Base-by-base conservation (phyloP, 2,797 vertebrate genomes). In the Macropodus opercularis region DNA sequence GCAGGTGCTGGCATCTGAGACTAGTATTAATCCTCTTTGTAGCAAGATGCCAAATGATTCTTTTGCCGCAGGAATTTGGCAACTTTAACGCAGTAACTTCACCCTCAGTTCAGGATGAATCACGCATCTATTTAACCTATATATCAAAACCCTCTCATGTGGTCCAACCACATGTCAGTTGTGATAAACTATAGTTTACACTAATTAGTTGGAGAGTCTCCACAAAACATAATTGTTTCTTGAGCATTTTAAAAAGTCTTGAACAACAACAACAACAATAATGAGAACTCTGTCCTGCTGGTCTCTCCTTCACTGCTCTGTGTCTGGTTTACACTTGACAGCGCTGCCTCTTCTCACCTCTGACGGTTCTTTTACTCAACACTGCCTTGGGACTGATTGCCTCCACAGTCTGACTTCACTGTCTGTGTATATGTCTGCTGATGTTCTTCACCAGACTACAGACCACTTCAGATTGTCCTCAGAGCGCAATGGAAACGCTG, bases 291-390 rank as follows among this genome's bases (percentile, higher is more conserved):
- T 32, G 21, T 41, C 32, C 32, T 54, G 42, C 48, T 18, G 36
- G 21, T 13, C 44, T 27, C 41, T 46, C 40, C 59, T 57, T 41
- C 23, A 29, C 44, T 58, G 32, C 46, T 19, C 19, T 18, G 6
- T 21, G 18, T 61, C 34, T 40, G 41, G n/a, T 52, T 70, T 44
- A 75, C 56, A 24, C 26, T 69, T 75, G 59, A 75, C 74, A 27
- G 70, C 26, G 18, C 58, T 41, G 63, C 75, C 52, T 75, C 69
- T 36, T 69, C 75, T 71, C 76, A 76, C 66, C 80, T 66, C 68
- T 44, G 75, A 72, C 81, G 73, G 83, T 79, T 75, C 86, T 75
- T 90, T 91, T 80, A 78, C 81, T 70, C 86, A 88, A 92, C 85
- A 85, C 63, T 55, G 59, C 79, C 64, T 83, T 79, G 85, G 81